phyloP scores from a whole-genome alignment of 2,113 vertebrate genomes.

The Tylochromis polylepis region DNA sequence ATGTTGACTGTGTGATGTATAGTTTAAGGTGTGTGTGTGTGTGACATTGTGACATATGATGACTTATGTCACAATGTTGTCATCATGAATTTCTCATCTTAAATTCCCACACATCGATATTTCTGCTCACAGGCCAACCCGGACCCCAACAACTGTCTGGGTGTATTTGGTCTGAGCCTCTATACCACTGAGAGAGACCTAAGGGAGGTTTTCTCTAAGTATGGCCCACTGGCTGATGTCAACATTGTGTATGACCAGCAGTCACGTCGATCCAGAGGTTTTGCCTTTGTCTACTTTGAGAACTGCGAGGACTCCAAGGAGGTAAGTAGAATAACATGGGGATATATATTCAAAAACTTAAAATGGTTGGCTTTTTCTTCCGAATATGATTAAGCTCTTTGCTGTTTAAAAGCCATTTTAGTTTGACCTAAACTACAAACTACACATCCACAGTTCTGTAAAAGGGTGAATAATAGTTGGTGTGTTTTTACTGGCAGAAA shows the following conservation, averaged over 20 bases:
- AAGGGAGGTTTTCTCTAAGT: constrained; percentile 92
- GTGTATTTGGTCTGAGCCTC: constrained; percentile 94
- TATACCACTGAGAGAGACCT: constrained; percentile 95
- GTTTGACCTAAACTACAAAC: not conserved
- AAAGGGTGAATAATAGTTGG: not conserved
- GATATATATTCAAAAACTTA: not conserved
- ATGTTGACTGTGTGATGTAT: not conserved
- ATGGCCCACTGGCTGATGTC: constrained; percentile 86
- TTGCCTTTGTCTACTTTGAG: constrained; percentile 96
- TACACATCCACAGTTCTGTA: not conserved
- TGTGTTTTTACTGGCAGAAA: not conserved
- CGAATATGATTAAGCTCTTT: not conserved
- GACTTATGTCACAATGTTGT: not conserved
- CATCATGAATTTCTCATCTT: not conserved
- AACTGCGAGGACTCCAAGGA: constrained; percentile 91
- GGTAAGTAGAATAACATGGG: constrained; percentile 62
- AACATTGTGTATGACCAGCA: constrained; percentile 96
- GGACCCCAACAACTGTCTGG: constrained; percentile 89
- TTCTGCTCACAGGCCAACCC: constrained; percentile 83
- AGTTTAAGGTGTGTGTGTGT: not conserved
- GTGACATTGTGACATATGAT: not conserved
- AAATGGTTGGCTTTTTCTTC: not conserved
- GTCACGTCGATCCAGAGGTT: constrained; percentile 90
- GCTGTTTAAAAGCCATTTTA: not conserved
- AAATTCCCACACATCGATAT: not conserved